These are phyloP conservation scores for Zootoca vivipara DNA, from an alignment of 2,113 vertebrate species.

Conservation along the genomic window DNA sequence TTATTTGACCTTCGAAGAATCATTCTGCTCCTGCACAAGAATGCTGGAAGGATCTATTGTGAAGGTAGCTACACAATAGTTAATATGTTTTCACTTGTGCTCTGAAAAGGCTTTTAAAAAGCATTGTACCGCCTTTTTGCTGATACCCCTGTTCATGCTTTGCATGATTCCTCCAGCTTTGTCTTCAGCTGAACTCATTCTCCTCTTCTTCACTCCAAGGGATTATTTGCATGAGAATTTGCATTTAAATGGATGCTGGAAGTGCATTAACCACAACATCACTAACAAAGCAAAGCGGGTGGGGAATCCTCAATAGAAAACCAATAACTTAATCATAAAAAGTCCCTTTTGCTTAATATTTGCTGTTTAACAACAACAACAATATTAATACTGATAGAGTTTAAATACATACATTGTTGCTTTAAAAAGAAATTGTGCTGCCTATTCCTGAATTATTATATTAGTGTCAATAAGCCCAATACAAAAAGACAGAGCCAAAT, in stretches of 20 bases:
- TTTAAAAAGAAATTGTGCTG: conserved; percentile 21
- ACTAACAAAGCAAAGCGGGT: conserved; percentile 52
- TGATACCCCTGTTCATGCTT: conserved; percentile 62
- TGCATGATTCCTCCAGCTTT: conserved; percentile 69
- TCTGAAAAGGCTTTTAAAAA: conserved; percentile 54
- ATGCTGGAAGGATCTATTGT: conserved; percentile 57
- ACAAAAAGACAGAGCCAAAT: conserved; percentile 31
- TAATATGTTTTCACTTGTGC: conserved; percentile 62
- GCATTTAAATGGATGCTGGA: conserved; percentile 78
- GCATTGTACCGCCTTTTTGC: conserved; percentile 54
- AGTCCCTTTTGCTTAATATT: conserved; percentile 49
- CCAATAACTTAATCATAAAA: neutral
- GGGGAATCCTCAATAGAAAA: neutral
- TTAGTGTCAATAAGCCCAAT: conserved; percentile 38
- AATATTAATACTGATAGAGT: conserved; percentile 58
- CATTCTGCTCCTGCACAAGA: conserved; percentile 41
- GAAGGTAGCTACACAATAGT: conserved; percentile 52
- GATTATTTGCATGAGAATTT: conserved; percentile 78
- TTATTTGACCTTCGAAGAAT: conserved; percentile 65
- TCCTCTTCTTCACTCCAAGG: conserved; percentile 56
- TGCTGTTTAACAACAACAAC: conserved; percentile 57
- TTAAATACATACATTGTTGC: conserved; percentile 28
- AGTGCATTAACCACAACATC: conserved; percentile 74
- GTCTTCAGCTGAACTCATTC: conserved; percentile 68
- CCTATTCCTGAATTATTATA: conserved; percentile 32